Conservation (phyloP, 2,113 vertebrate species). For the Nibea albiflora region DNA sequence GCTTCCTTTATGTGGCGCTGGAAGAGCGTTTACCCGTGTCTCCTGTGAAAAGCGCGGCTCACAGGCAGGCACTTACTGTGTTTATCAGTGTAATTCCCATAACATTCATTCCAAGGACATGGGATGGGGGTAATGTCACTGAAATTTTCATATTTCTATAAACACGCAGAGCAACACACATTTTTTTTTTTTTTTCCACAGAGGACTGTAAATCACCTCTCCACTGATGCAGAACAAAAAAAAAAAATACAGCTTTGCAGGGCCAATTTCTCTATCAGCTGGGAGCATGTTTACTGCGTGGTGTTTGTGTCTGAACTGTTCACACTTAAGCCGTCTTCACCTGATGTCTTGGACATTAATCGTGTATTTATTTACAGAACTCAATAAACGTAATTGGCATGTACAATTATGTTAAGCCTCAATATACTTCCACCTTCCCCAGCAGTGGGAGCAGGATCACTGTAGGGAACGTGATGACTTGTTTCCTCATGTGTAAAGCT, state of each 20-base stretch:
- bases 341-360: conserved; percentile 32
- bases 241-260: conserved; percentile 7
- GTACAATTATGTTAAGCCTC: conserved; percentile 49
- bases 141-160: not conserved
- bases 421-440: conserved; percentile 24
- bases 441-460: conserved; percentile 43
- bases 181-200: not conserved
- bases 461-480: conserved; percentile 41
- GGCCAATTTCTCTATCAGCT: conserved; percentile 35
- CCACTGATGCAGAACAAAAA: conserved; percentile 11
- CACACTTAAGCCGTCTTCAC: conserved; percentile 21
- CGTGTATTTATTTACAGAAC: conserved; percentile 46
- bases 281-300: conserved; percentile 13
- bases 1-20: not conserved
- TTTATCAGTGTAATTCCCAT: conserved; percentile 21
- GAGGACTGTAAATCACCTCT: conserved; percentile 7
- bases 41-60: not conserved
- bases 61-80: not conserved
- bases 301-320: conserved; percentile 30
- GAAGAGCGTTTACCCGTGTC: not conserved
- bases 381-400: conserved; percentile 63
- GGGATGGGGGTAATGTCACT: not conserved
- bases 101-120: not conserved
- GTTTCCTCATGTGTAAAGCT: conserved; percentile 52
- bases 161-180: not conserved